These are phyloP conservation scores for Atherinosoma microstoma DNA, from an alignment of 2,797 vertebrate genomes.

Conservation along the genomic window DNA sequence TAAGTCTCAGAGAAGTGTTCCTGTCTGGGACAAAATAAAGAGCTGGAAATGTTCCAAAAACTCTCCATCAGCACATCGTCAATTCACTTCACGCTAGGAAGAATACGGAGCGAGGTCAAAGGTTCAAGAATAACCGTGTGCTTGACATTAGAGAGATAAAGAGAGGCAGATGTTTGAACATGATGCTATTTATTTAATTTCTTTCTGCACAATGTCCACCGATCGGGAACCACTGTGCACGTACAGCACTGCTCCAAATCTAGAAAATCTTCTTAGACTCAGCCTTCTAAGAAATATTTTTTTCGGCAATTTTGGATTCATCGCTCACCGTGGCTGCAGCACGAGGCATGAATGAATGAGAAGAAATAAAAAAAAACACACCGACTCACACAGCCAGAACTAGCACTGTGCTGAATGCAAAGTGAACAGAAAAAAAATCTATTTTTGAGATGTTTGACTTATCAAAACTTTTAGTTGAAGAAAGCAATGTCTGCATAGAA, in stretches of 20 bases:
- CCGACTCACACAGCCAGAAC: conserved; percentile 39
- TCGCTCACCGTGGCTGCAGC: conserved; percentile 40
- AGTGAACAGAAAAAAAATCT: conserved; percentile 38
- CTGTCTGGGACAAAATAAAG: conserved; percentile 42
- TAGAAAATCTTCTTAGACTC: conserved; percentile 5
- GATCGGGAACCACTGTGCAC: background rate
- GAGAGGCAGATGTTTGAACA: conserved; percentile 10
- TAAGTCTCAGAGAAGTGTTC: background rate
- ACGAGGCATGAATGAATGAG: conserved; percentile 37
- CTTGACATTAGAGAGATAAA: conserved; percentile 50
- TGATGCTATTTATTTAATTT: conserved; percentile 20
- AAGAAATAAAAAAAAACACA: conserved; percentile 31
- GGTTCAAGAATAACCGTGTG: conserved; percentile 51
- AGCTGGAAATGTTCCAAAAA: conserved; percentile 52
- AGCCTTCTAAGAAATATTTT: conserved; percentile 53
- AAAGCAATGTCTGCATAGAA: conserved; percentile 22
- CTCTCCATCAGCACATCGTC: conserved; percentile 63
- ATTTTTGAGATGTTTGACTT: conserved; percentile 42
- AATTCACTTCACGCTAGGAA: conserved; percentile 56
- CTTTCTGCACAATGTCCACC: conserved; percentile 1
- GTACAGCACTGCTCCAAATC: background rate
- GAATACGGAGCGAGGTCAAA: conserved; percentile 31
- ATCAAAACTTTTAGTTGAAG: background rate
- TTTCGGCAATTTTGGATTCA: conserved; percentile 53
- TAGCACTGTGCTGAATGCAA: conserved; percentile 39